Conservation (phyloP, 2,888 invertebrate species). For the Tetramorium bicarinatum region DNA sequence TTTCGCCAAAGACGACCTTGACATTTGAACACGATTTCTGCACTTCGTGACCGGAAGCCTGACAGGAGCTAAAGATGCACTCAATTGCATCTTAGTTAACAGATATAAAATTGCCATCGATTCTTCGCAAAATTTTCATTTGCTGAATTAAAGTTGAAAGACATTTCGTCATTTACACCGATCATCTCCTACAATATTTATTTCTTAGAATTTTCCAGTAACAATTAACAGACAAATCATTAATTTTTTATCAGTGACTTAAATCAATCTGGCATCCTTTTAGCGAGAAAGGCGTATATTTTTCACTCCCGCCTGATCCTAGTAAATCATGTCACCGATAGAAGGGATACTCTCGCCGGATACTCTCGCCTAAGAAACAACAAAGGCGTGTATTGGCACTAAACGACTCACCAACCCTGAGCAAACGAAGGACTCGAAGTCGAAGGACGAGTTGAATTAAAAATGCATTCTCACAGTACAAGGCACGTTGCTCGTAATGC, state of each 20-base stretch:
- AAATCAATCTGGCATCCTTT: not conserved
- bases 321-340: constrained; percentile 34
- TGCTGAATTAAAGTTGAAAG: not conserved
- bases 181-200: not conserved
- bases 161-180: not conserved
- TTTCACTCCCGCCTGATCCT: not conserved
- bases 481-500: constrained; percentile 38
- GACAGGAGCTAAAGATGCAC: not conserved
- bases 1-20: constrained; percentile 72
- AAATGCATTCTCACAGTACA: constrained; percentile 76
- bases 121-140: not conserved
- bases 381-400: constrained; percentile 54
- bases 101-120: not conserved
- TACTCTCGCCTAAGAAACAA: constrained; percentile 36
- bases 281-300: not conserved
- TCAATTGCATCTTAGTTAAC: not conserved
- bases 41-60: constrained; percentile 63
- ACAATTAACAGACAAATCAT: not conserved
- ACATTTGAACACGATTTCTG: constrained; percentile 75
- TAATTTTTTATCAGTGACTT: not conserved
- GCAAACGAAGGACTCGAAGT: constrained; percentile 79
- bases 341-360: constrained; percentile 16
- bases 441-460: constrained; percentile 77
- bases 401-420: constrained; percentile 77
- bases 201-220: not conserved